Evolutionary conservation across 1,140 invertebrate genomes (phyloP), one percentile per base, ranked within the genome.

Genomic region (Aradophagus sp.): DNA sequence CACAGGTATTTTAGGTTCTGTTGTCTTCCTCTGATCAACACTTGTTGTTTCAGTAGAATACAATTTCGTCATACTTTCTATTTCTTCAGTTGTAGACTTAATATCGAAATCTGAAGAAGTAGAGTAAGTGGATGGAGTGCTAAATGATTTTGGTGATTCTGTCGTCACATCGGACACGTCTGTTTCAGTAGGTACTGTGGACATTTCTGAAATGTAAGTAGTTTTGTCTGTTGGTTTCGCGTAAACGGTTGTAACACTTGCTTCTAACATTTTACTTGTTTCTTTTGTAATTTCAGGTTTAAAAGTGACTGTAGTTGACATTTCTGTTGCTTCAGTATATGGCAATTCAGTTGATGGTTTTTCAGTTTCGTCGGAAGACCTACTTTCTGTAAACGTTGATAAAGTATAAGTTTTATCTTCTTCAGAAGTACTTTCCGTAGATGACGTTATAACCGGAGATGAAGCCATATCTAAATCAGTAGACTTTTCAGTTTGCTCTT

Each of bases 1-100:
- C 13, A 29, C 35, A 1, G 2, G 16, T 31, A 44, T 13, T 41
- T 66, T 6, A 7, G 13, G 20, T 69, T 78, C 78, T 12, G 52
- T 67, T 4, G 76, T 66, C 16, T 27, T 53, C 44, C 61, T 72
- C 70, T 75, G 65, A 27, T 77, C 63, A 16, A 53, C 17, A 34
- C 31, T 41, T 47, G 65, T 31, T 23, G 39, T 31, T 68, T 53
- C 59, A 15, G 56, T 74, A 3, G 67, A 13, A 6, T 38, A 16
- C 19, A 17, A 14, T 55, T 48, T 48, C 1, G 35, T 70, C n/a
- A 27, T 19, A 12, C 26, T 34, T 35, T 55, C 19, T 6, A 23
- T 29, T 34, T 38, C 38, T 48, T 65, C 36, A 4, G n/a, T 15
- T 20, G 45, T 56, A 27, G 32, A 12, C 52, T 53, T 58, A 5